These are phyloP conservation scores for Orycteropus afer DNA, from an alignment of 2,113 vertebrate genomes.

Conservation along the genomic window DNA sequence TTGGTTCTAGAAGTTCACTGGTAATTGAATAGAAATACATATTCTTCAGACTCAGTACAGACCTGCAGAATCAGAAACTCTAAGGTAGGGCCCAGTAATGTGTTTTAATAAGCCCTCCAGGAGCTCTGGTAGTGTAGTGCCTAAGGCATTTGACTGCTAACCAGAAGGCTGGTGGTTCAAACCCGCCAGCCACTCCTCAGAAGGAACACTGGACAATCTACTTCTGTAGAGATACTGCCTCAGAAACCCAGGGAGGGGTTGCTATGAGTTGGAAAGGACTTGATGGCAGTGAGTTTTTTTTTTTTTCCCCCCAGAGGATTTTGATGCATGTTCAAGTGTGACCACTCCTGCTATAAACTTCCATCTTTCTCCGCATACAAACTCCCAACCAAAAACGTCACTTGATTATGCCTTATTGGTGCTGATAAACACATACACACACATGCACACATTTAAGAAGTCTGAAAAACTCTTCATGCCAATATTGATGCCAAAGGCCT, in stretches of 20 bases:
- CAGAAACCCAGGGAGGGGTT: no score
- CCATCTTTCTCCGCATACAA: neutral
- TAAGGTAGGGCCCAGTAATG: neutral
- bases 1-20: neutral
- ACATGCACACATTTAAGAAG: neutral
- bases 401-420: neutral
- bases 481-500: neutral
- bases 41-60: neutral
- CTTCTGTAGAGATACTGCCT: no score
- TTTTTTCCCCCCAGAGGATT: neutral
- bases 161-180: no score
- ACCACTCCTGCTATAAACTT: neutral
- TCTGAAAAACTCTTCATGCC: neutral
- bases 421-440: neutral
- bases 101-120: neutral
- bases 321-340: neutral
- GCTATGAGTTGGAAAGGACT: no score
- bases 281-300: no score
- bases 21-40: neutral
- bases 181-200: no score
- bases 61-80: neutral
- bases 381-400: neutral
- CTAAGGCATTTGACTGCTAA: no score
- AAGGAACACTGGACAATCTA: no score
- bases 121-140: no score